phyloP scores from a whole-genome alignment of 2,113 vertebrate genomes.

The Pedionomus torquatus region DNA sequence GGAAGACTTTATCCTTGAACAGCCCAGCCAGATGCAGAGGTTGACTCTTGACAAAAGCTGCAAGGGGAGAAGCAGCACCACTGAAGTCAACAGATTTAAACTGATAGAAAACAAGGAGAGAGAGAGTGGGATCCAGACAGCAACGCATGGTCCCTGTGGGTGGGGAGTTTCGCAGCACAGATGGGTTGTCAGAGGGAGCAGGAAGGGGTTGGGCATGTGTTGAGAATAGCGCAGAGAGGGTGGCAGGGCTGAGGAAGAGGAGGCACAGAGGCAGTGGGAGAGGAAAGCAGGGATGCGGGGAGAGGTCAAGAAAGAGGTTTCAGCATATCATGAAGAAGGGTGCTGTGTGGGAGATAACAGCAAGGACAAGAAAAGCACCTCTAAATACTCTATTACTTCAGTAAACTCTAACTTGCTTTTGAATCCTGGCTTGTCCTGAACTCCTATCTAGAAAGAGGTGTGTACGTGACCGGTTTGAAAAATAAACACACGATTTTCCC shows the following conservation, averaged over 20 bases:
- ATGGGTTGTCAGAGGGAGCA: constrained; percentile 40
- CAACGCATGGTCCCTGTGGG: not conserved
- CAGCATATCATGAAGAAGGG: fast-evolving
- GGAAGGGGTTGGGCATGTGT: not conserved
- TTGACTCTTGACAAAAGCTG: not conserved
- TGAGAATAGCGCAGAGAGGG: not conserved
- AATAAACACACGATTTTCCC: not conserved
- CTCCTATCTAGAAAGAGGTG: not conserved
- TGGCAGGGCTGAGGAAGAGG: not conserved
- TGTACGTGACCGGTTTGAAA: not conserved
- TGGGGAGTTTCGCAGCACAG: constrained; percentile 58
- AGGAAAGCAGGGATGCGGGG: not conserved
- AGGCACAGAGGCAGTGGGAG: not conserved
- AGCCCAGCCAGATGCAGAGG: not conserved
- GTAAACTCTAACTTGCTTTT: not conserved
- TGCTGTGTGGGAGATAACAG: not conserved
- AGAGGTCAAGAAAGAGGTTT: not conserved
- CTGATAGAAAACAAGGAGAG: constrained; percentile 32
- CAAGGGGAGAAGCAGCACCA: not conserved
- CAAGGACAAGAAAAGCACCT: not conserved
- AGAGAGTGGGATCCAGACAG: constrained; percentile 37
- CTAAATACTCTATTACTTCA: not conserved
- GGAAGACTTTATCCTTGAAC: constrained; percentile 12
- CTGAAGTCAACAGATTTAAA: constrained; percentile 38
- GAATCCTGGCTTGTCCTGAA: not conserved